Base-by-base conservation (phyloP, 2,888 invertebrate genomes). In the Stegophylla sp. region DNA sequence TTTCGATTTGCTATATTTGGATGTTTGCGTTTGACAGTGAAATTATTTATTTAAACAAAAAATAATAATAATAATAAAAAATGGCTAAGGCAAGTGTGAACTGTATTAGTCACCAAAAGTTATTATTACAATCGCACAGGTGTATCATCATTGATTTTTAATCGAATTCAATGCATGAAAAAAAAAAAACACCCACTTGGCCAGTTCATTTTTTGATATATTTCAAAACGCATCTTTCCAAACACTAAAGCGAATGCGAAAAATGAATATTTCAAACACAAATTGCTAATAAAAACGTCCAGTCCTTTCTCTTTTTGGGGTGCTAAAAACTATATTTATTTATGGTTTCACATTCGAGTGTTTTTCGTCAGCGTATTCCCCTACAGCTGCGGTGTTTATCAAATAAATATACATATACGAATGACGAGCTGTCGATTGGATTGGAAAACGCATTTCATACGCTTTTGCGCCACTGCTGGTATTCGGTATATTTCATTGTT, bases 401-500 rank as follows among this genome's bases (percentile, higher is more conserved):
- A 28, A 77, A 77, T 67, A 69, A 45, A 59, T 77, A 66, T 59
- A 45, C 43, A 59, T 77, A 66, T 59, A 45, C 43, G 53, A 26
- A 77, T 59, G 77, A 77, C 67, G 67, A 69, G 77, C 67, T 69
- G 77, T 77, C 77, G 77, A 69, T 59, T 45, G 77, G 28, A 77
- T 67, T 59, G 67, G 67, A 77, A 77, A 77, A 77, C 67, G 67
- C 59, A 67, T 77, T 77, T 67, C 56, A 56, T 67, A 67, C 56
- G 67, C 43, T 76, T 76, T 76, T 67, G 41, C 56, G 23, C 45
- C 45, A 67, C 43, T 45, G 26, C 45, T 7, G 56, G 28, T 56
- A 56, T n/a, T 45, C 77, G 12, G 77, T 67, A 77, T 67, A 77
- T 77, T 77, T 69, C 77, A 69, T 77, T 77, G 77, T 77, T 77